Evolutionary conservation across 2,113 vertebrate genomes (phyloP), one percentile per base, ranked within the genome.

Genomic region (Vulpes lagopus): DNA sequence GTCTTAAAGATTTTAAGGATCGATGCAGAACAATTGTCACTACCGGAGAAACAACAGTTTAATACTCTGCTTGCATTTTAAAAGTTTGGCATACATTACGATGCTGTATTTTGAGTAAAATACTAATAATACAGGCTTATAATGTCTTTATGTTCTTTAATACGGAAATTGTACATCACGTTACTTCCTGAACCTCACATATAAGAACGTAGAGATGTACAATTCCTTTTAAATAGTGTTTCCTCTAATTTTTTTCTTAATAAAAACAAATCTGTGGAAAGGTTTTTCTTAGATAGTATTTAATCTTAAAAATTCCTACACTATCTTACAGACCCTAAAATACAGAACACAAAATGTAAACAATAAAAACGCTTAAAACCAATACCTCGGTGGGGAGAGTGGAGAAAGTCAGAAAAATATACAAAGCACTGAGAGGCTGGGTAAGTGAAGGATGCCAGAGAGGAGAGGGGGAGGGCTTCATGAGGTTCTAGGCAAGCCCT

Each of bases 401-500:
- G 49, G 67, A 62, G 5, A 57, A 92, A 97, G 67, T 96, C 96
- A 94, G 93, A 80, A 93, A 97, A 97, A 95, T 11, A 64, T 51
- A 93, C 96, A 97, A 95, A 96, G 84, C 94, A 51, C 3, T 84
- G 86, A 78, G 64, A 95, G 82, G 82, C 95, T 96, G 62, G 85
- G 38, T 20, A 59, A 57, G 96, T 67, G 92, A 59, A 91, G 71
- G 92, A 87, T 49, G 76, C 64, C 2, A 51, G 22, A 96, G 86
- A 57, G 59, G 97, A 89, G 32, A 25, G 81, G 94, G 95, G 96
- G 94, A 98, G 98, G 98, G 97, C 93, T 98, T 98, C 96, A 78
- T 1, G 98, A 89, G 97, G 98, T 97, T 98, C 98, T 89, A 96
- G 98, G 98, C 98, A 97, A 98, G 91, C 98, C 98, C 98, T 96